Evolutionary conservation across 2,888 invertebrate species (phyloP), one percentile per base, ranked within the genome.

Genomic region (Penaeus monodon): DNA sequence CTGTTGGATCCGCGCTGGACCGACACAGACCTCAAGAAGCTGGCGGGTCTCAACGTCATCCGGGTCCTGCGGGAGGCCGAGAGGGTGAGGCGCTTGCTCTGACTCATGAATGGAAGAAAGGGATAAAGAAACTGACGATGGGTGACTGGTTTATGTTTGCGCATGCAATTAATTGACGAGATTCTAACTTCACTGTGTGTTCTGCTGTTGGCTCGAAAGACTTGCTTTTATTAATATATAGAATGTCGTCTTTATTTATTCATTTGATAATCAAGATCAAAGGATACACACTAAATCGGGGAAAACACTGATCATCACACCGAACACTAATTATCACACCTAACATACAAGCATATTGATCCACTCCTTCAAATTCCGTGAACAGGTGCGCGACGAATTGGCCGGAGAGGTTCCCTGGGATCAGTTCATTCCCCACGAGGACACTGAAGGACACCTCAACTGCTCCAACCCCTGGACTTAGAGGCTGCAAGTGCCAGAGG

Each of bases 1-100:
- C 94, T 96, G 92, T 95, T 95, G 82, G 95, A 95, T 44, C 95
- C 96, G 27, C 94, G 94, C 90, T 96, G 96, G 96, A 95, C 94
- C 83, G 94, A 95, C 91, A 96, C 96, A 81, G 96, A 96, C 91
- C 93, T 96, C 88, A 95, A 95, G 87, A 96, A 96, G 92, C 92
- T 96, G 90, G 96, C 96, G 0, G 96, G 96, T 0, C 93, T 95
- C 84, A 96, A 96, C 92, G 94, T 96, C 90, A 92, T 96, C 84
- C 94, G 96, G 73, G 96, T 96, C 49, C 93, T 95, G 91, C 93
- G 93, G 86, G 94, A 95, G 68, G 96, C 96, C 1, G 96, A 96
- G 92, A 94, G 94, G 91, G 94, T 94, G 22, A 20, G 84, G 57
- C 14, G 57, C 17, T 49, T 27, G n/a, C 22, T n/a, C 8, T 74